Conservation (phyloP, 53 echinoderm and acorn worm species). For the Echinarachnius parma region DNA sequence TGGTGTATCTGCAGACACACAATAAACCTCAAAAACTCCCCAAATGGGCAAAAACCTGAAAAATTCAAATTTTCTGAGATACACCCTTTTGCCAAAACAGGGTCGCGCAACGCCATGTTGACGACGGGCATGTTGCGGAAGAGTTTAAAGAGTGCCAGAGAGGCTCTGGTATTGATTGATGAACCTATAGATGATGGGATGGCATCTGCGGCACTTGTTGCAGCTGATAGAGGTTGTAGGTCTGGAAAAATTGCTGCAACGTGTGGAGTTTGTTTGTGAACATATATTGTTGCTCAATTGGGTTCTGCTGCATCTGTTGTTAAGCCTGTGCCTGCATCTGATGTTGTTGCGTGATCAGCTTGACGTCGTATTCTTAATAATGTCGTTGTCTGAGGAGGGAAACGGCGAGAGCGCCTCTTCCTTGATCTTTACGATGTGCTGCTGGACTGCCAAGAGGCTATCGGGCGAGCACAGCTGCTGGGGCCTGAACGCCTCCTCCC, state of each 20-base stretch:
- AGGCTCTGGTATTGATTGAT: slow-evolving; percentile 68
- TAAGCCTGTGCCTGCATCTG: too few species aligned
- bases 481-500: slow-evolving; percentile 16
- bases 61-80: too few species aligned
- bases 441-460: background rate
- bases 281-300: slow-evolving; percentile 20
- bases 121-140: slow-evolving; percentile 92
- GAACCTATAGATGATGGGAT: slow-evolving; percentile 45
- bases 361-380: slow-evolving; percentile 9
- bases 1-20: too few species aligned
- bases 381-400: slow-evolving; percentile 26
- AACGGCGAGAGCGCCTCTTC: slow-evolving; percentile 84
- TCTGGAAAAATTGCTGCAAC: slow-evolving; percentile 37
- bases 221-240: slow-evolving; percentile 24
- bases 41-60: too few species aligned
- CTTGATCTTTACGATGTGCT: slow-evolving; percentile 63
- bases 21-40: too few species aligned
- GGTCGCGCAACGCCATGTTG: too few species aligned
- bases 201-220: too few species aligned
- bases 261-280: slow-evolving; percentile 35
- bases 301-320: too few species aligned
- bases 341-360: slow-evolving; percentile 28
- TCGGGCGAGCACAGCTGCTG: slow-evolving; percentile 24
- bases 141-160: slow-evolving; percentile 70
- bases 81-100: too few species aligned